Base-by-base conservation (phyloP, 2,888 invertebrate genomes). In the Xiphydria camelus region DNA sequence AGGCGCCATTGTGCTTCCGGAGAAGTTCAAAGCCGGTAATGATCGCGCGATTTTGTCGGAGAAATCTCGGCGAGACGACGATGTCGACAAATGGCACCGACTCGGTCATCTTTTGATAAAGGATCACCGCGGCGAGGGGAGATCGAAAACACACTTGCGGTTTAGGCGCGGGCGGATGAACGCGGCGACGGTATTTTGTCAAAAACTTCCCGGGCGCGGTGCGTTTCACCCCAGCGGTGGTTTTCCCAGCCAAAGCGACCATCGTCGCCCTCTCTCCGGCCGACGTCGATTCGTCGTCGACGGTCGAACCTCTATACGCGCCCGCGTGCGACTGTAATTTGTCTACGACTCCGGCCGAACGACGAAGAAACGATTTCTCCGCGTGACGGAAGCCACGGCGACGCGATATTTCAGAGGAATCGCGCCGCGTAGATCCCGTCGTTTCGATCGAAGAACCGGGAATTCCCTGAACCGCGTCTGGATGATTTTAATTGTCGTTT, bases 21-120 rank as follows among this genome's bases (percentile, higher is more conserved):
- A n/a, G 1, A 43, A 37, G 22, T 26, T 38, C 32, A 26, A 23
- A 23, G 22, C 23, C 46, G 41, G 49, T 59, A 62, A 62, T 55
- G 62, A 59, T 54, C 45, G 47, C 41, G 45, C 51, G 51, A 59
- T 53, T 55, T 53, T 49, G 41, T 44, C 32, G 33, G 38, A 26
- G 21, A 51, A 51, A 46, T 48, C 46, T 45, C 43, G 48, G n/a
- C 23, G 23, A 23, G 7, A n/a, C 23, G 34, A 40, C 33, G 41
- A 41, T 48, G 54, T 57, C 61, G 59, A 63, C 59, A 61, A 59
- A 64, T 59, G 55, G 55, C 54, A 45, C 46, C 55, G 51, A 53
- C 36, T 52, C 47, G 45, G 44, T 53, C 51, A 42, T 46, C 53
- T 50, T 58, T 61, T 57, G 60, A 57, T 57, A 54, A 54, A 48